A percentile compares a stretch with the other conserved stretches of the same genome.
These are phyloP conservation scores for Drosophila anceps DNA, from an alignment of 2,888 invertebrate species.

Conservation along the genomic window DNA sequence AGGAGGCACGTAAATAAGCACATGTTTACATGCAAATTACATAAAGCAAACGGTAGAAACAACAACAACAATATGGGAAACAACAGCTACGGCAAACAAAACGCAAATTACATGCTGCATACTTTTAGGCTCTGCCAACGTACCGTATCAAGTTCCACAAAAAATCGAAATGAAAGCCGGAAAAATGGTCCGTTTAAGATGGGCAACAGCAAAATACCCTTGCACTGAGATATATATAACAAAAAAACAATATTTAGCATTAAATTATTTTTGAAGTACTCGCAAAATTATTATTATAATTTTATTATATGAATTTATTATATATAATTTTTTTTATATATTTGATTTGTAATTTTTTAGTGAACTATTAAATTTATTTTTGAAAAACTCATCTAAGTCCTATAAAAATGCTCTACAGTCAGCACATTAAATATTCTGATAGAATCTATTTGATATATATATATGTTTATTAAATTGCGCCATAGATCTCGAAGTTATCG, in stretches of 20 bases:
- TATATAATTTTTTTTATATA: not conserved
- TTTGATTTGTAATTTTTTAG: not conserved
- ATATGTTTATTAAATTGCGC: not conserved
- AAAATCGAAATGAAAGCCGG: slow-evolving; percentile 26
- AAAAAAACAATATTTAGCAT: not conserved
- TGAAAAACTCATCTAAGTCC: too few species aligned
- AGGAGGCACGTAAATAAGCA: slow-evolving; percentile 70
- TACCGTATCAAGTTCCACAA: slow-evolving; percentile 59
- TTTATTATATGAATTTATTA: not conserved
- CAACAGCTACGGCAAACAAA: slow-evolving; percentile 64
- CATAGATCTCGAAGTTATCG: not conserved
- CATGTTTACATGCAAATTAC: slow-evolving; percentile 82
- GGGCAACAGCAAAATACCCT: slow-evolving; percentile 10
- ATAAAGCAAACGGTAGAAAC: slow-evolving; percentile 63
- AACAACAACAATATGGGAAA: slow-evolving; percentile 21
- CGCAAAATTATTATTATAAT: too few species aligned
- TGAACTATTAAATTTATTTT: too few species aligned
- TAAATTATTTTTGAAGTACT: not conserved
- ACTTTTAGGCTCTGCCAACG: slow-evolving; percentile 63
- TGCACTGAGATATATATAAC: too few species aligned
- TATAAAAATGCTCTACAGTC: too few species aligned
- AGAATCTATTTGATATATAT: not conserved
- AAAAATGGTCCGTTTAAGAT: too few species aligned
- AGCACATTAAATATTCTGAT: not conserved
- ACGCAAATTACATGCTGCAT: slow-evolving; percentile 76